Evolutionary conservation across 2,888 invertebrate species (phyloP).

Genomic region (Ptilodon capucinus): DNA sequence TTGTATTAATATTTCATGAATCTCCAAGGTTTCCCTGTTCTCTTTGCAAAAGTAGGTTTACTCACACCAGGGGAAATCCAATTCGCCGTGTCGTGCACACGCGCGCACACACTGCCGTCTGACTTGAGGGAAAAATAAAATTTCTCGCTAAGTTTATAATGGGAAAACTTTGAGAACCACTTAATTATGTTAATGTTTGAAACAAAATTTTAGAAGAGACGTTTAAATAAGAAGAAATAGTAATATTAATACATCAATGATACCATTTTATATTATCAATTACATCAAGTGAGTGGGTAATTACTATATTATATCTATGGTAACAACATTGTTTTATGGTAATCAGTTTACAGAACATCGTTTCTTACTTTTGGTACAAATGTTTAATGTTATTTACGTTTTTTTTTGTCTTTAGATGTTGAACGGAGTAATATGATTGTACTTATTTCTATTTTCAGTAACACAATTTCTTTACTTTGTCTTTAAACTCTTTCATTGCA

Average conservation of each 20-base stretch:
- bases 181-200: slow-evolving; percentile 83
- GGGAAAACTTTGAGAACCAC: slow-evolving; percentile 83
- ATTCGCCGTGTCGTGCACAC: slow-evolving; percentile 75
- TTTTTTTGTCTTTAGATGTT: too few species aligned
- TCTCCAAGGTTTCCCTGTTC: slow-evolving; percentile 78
- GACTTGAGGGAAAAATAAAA: slow-evolving; percentile 83
- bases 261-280: too few species aligned
- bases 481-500: slow-evolving; percentile 45
- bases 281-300: too few species aligned
- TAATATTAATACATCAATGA: slow-evolving; percentile 17
- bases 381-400: too few species aligned
- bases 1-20: slow-evolving; percentile 76
- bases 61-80: slow-evolving; percentile 80
- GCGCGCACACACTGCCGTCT: slow-evolving; percentile 72
- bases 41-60: slow-evolving; percentile 79
- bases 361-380: too few species aligned
- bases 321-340: not conserved
- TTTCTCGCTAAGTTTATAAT: slow-evolving; percentile 83
- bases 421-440: too few species aligned
- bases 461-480: too few species aligned
- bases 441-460: too few species aligned
- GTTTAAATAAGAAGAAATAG: slow-evolving; percentile 71
- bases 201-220: slow-evolving; percentile 82
- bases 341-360: too few species aligned
- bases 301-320: not conserved